Conservation (phyloP, 1,140 invertebrate genomes). For the Penaeus vannamei region DNA sequence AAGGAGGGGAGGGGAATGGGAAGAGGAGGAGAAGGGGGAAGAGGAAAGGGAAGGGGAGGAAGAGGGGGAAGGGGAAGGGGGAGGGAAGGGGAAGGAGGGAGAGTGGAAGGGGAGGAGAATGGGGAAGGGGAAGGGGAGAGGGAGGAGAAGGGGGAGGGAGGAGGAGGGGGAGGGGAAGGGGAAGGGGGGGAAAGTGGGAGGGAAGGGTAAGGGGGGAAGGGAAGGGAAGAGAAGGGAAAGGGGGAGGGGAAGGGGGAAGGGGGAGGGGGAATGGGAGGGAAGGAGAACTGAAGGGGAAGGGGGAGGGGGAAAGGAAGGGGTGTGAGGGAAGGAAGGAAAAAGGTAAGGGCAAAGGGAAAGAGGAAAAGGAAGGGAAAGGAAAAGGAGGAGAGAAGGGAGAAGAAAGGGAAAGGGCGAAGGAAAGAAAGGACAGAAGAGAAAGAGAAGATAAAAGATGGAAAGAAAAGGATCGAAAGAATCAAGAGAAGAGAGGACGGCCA, state of each 20-base stretch:
- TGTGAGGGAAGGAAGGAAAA: not conserved
- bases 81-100: too few species aligned
- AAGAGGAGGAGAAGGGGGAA: not conserved
- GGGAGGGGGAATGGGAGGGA: not conserved
- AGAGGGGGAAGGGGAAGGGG: not conserved
- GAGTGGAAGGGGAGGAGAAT: too few species aligned
- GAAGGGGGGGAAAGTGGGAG: not conserved
- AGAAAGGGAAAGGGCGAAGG: not conserved
- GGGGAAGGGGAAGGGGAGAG: not conserved
- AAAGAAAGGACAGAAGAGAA: not conserved
- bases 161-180: not conserved
- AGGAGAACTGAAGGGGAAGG: not conserved
- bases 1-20: not conserved
- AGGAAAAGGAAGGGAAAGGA: conserved; percentile 19
- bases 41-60: too few species aligned
- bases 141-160: not conserved
- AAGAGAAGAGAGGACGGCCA: too few species aligned
- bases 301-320: not conserved
- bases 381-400: conserved; percentile 35
- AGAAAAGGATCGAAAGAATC: too few species aligned
- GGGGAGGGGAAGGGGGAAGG: not conserved
- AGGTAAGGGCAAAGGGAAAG: too few species aligned
- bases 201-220: not conserved
- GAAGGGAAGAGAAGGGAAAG: too few species aligned
- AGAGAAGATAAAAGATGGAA: not conserved